Conservation (phyloP, 2,797 vertebrate genomes). For the Silurus lanzhouensis region DNA sequence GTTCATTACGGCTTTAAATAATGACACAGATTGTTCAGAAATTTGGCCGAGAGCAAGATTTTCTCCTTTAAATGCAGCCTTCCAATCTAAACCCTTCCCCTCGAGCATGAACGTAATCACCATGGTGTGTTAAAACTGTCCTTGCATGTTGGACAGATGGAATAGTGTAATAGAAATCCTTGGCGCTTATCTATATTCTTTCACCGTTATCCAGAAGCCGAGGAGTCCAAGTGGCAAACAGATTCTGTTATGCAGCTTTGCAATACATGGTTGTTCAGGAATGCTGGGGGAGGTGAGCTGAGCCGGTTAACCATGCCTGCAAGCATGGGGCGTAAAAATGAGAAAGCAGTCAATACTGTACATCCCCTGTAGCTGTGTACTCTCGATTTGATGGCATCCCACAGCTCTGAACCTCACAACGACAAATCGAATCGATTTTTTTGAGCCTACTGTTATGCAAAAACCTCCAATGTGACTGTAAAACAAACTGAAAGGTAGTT, state of each 20-base stretch:
- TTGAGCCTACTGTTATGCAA: background rate
- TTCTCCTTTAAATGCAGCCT: background rate
- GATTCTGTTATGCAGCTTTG: background rate
- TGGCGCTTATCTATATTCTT: background rate
- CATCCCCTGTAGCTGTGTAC: background rate
- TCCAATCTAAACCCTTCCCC: background rate
- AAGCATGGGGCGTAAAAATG: background rate
- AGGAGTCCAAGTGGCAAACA: background rate
- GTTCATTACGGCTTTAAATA: slow-evolving; percentile 18
- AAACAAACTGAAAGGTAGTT: background rate
- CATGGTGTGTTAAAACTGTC: background rate
- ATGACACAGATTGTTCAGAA: background rate
- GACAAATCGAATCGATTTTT: background rate
- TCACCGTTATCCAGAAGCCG: background rate
- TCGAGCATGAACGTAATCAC: background rate
- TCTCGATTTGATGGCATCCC: background rate
- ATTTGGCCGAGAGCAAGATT: background rate
- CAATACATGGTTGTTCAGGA: background rate
- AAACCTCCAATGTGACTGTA: too few relatives aligned
- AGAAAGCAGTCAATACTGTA: background rate
- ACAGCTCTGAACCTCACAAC: background rate
- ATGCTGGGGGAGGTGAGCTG: background rate
- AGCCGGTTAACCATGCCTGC: background rate
- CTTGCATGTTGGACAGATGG: background rate
- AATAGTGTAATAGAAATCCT: background rate